Evolutionary conservation across 1,140 invertebrate genomes (phyloP), one percentile per base, ranked within the genome.

Genomic region (Andrena cerasifolii): DNA sequence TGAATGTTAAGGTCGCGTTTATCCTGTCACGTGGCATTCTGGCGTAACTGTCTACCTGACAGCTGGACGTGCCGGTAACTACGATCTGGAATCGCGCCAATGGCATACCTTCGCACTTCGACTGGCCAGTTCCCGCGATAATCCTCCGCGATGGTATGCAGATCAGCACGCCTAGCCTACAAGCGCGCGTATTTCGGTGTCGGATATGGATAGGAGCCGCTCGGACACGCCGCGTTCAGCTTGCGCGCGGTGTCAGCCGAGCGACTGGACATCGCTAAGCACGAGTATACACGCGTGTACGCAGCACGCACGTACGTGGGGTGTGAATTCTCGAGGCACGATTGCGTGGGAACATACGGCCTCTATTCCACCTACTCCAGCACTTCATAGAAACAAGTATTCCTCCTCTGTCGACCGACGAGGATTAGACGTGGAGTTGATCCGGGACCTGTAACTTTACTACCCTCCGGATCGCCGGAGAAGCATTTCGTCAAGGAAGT

Each of bases 261-360:
- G n/a, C n/a, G 65, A 59, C 68, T 72, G n/a, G 36, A 49, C 40
- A 33, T 58, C 47, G 59, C 62, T 72, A 58, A 65, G 59, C 65
- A 58, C 53, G 47, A 82, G 40, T 59, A n/a, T n/a, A n/a, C n/a
- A n/a, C n/a, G n/a, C n/a, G n/a, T n/a, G n/a, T n/a, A n/a, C n/a
- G n/a, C n/a, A n/a, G n/a, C n/a, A n/a, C n/a, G n/a, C n/a, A n/a
- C n/a, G n/a, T n/a, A n/a, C 63, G 71, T 28, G 18, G 18, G 5
- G 45, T 45, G 63, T 47, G 12, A 66, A 53, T 67, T 67, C 36
- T 51, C 31, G 61, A 85, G 56, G 53, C 54, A 68, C 62, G 67
- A 67, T 72, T 65, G 78, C 83, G 83, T 84, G 83, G 83, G 83
- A 85, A 85, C 81, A 68, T 65, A n/a, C n/a, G n/a, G 75, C 21